These are phyloP conservation scores for Galerucella nymphaeae DNA, from an alignment of 2,888 invertebrate species.

Conservation along the genomic window DNA sequence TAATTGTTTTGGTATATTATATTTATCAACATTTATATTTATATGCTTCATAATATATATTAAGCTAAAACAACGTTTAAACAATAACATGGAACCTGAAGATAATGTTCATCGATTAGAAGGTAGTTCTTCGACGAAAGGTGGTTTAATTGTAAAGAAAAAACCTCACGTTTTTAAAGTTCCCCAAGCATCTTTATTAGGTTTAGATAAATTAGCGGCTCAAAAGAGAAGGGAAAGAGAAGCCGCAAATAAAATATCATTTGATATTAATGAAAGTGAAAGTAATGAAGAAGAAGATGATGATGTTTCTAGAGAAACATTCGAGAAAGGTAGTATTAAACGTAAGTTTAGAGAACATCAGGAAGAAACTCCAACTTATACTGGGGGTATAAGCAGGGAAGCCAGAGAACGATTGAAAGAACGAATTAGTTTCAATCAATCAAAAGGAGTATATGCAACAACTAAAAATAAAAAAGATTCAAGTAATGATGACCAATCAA, in stretches of 20 bases:
- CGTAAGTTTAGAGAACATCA: constrained; percentile 82
- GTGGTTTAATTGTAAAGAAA: constrained; percentile 80
- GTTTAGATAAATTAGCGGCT: constrained; percentile 88
- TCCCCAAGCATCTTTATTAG: constrained; percentile 81
- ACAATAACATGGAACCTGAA: constrained; percentile 57
- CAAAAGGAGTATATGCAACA: constrained; percentile 78
- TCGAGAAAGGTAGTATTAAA: constrained; percentile 54
- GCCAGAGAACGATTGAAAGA: constrained; percentile 80
- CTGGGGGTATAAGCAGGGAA: constrained; percentile 88
- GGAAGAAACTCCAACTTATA: constrained; percentile 93
- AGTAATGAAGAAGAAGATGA: constrained; percentile 66
- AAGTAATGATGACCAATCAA: constrained; percentile 53
- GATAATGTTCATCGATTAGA: constrained; percentile 77
- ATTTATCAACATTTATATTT: background rate
- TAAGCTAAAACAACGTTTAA: background rate
- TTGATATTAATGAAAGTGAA: constrained; percentile 66
- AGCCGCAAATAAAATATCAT: constrained; percentile 74
- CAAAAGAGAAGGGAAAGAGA: constrained; percentile 73
- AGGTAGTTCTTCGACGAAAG: constrained; percentile 73
- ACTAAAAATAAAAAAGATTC: constrained; percentile 66
- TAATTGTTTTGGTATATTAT: background rate
- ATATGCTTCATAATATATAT: background rate
- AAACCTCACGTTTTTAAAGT: constrained; percentile 78
- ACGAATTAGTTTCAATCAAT: constrained; percentile 68
- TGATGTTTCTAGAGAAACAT: constrained; percentile 57